phyloP scores from a whole-genome alignment of 1,140 invertebrate species.

The Platorchestia sp. region DNA sequence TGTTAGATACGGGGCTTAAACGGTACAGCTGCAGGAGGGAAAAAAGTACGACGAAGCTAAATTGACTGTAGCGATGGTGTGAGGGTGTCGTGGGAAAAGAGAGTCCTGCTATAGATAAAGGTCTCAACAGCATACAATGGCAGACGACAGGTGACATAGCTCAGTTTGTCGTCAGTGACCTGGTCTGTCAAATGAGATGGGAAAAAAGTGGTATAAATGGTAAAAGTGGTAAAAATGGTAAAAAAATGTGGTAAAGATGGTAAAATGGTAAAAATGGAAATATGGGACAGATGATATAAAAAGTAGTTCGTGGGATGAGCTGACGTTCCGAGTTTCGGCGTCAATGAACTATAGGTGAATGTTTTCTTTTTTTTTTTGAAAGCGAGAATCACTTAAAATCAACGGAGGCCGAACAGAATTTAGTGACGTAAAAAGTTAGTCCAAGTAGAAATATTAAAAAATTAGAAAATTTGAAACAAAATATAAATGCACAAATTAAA shows the following conservation, averaged over 20 bases:
- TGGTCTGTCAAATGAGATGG: not conserved
- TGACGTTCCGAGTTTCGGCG: not conserved
- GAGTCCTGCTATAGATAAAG: not conserved
- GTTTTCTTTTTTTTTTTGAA: not conserved
- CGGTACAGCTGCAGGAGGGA: too few species aligned
- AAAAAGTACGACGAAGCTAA: not conserved
- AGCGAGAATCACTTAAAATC: not conserved
- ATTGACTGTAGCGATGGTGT: not conserved
- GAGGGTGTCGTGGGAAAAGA: not conserved
- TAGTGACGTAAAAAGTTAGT: not conserved
- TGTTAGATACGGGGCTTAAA: too few species aligned
- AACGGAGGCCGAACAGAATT: not conserved
- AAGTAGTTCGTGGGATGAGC: not conserved
- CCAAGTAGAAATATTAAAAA: not conserved
- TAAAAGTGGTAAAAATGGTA: too few species aligned
- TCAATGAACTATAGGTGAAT: not conserved
- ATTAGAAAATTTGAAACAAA: not conserved
- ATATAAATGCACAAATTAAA: too few species aligned
- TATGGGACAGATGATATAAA: too few species aligned
- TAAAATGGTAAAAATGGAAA: too few species aligned
- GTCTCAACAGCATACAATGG: not conserved
- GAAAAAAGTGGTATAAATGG: not conserved
- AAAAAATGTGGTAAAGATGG: too few species aligned
- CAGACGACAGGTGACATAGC: not conserved
- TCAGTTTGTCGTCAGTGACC: not conserved